These are phyloP conservation scores for Enteromius anoplus DNA, from an alignment of 2,797 vertebrate species.

Conservation along the genomic window DNA sequence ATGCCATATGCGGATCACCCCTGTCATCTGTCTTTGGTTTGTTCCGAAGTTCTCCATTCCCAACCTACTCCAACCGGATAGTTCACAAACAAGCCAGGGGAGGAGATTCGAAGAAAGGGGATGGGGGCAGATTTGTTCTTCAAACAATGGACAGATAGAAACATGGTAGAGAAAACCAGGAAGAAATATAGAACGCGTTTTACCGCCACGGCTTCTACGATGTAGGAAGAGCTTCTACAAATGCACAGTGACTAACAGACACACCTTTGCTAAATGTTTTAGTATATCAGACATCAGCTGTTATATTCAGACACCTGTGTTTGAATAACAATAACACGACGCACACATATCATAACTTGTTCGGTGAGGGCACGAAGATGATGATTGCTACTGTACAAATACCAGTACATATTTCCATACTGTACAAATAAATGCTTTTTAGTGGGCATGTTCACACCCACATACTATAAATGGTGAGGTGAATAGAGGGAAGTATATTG, in stretches of 20 bases:
- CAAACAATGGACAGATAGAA: slow-evolving; percentile 62
- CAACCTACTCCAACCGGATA: slow-evolving; percentile 55
- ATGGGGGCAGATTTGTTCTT: slow-evolving; percentile 59
- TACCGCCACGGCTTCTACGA: slow-evolving; percentile 43
- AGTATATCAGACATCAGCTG: neutral
- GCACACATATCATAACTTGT: slow-evolving; percentile 12
- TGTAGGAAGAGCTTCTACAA: slow-evolving; percentile 27
- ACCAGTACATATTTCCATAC: neutral
- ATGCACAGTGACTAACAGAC: slow-evolving; percentile 18
- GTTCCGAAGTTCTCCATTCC: slow-evolving; percentile 43
- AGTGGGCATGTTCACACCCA: slow-evolving; percentile 11
- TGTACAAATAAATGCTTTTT: neutral
- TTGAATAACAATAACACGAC: neutral
- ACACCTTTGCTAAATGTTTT: slow-evolving; percentile 25
- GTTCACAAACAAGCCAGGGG: slow-evolving; percentile 46
- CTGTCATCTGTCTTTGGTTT: slow-evolving; percentile 40
- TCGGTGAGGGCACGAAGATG: neutral
- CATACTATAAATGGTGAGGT: neutral
- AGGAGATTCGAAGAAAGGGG: slow-evolving; percentile 35
- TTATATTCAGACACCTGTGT: slow-evolving; percentile 12
- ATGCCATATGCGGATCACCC: slow-evolving; percentile 30
- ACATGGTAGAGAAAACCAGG: slow-evolving; percentile 47
- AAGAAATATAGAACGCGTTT: slow-evolving; percentile 37
- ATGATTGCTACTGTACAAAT: neutral
- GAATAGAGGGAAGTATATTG: neutral